Evolutionary conservation across 2,888 invertebrate genomes (phyloP).

Genomic region (Capitulum mitella): DNA sequence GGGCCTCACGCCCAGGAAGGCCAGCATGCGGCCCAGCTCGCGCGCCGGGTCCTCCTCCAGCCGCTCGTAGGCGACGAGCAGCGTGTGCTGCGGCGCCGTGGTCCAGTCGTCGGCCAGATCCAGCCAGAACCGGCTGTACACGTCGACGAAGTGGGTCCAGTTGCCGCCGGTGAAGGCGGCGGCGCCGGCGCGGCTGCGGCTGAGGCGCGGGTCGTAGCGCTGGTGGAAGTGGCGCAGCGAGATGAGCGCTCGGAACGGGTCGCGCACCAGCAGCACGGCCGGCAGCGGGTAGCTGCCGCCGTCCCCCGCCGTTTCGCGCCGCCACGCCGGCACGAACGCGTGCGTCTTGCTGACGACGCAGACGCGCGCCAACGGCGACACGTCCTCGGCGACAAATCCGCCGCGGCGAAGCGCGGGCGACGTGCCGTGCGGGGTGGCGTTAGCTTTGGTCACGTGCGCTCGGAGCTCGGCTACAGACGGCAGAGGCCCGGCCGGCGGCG

Average conservation of each 20-base stretch:
- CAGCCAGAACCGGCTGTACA: background rate
- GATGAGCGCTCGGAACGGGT: constrained; percentile 1
- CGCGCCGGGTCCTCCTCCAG: background rate
- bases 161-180: background rate
- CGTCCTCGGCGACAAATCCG: background rate
- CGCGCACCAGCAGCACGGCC: constrained; percentile 1
- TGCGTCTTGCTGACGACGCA: background rate
- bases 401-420: background rate
- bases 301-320: background rate
- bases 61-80: background rate
- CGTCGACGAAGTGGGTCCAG: background rate
- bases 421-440: background rate
- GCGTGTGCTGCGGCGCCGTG: background rate
- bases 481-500: background rate
- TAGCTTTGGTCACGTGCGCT: background rate
- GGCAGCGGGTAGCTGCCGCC: background rate
- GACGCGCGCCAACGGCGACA: background rate
- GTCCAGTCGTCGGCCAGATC: constrained; percentile 1
- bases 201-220: no score
- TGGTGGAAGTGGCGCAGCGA: background rate
- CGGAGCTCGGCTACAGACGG: background rate
- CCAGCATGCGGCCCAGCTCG: background rate
- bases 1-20: background rate
- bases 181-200: background rate
- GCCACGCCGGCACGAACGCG: background rate